Conservation (phyloP, 2,113 vertebrate species). For the Lophura nycthemera region DNA sequence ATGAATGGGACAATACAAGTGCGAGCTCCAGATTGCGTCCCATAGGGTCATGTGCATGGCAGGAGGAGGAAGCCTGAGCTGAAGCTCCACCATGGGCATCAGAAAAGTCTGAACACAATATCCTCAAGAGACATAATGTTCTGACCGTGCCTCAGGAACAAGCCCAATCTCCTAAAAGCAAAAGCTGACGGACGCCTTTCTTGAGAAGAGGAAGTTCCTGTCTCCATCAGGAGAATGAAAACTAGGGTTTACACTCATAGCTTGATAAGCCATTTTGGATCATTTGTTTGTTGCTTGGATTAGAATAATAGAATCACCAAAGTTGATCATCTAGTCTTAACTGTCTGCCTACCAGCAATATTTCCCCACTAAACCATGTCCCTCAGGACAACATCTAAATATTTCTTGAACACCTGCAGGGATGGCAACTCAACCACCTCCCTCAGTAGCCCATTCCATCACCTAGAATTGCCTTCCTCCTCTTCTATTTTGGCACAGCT, state of each 20-base stretch:
- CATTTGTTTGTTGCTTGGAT: neutral
- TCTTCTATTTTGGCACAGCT: neutral
- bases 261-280: neutral
- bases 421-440: no score
- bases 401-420: no score
- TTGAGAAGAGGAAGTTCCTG: neutral
- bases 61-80: neutral
- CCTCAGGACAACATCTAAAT: no score
- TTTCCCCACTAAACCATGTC: no score
- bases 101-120: neutral
- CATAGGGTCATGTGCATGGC: fast-evolving
- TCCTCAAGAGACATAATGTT: neutral
- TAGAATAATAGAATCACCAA: no score
- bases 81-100: fast-evolving
- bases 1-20: neutral
- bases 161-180: neutral
- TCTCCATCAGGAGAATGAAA: neutral
- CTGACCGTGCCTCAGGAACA: neutral
- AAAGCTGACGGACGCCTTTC: fast-evolving
- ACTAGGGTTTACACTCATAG: neutral
- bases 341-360: no score
- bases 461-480: neutral
- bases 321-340: no score
- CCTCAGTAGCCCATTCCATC: no score
- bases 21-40: neutral